A percentile compares a stretch with the other conserved stretches of the same genome.
Conservation (phyloP, 1,140 invertebrate genomes). For the Caenorhabditis tropicalis region DNA sequence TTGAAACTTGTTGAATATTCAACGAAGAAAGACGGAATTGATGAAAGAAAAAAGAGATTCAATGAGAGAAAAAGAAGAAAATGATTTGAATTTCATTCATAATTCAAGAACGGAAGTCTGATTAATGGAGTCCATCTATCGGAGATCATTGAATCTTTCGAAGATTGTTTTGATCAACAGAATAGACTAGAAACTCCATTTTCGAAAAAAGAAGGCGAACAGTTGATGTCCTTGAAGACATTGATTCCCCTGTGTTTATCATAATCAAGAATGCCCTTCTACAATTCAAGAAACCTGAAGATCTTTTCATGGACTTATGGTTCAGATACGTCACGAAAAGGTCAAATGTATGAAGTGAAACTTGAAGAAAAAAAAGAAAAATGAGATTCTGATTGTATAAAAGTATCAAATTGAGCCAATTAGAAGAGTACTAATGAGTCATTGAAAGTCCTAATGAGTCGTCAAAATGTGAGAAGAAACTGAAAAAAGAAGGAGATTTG, state of each 20-base stretch:
- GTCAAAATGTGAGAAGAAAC: neutral
- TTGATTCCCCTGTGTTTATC: too few relatives aligned
- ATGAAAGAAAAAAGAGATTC: neutral
- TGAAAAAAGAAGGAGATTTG: neutral
- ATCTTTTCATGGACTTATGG: too few relatives aligned
- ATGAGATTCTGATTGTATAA: neutral
- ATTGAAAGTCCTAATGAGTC: neutral
- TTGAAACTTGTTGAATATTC: constrained; percentile 42
- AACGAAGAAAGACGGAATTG: neutral
- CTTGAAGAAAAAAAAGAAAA: neutral
- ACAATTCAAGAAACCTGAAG: too few relatives aligned
- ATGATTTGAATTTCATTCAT: too few relatives aligned
- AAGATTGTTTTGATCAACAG: too few relatives aligned
- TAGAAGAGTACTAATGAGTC: neutral
- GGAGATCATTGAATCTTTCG: too few relatives aligned
- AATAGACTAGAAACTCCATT: too few relatives aligned
- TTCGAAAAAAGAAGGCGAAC: too few relatives aligned
- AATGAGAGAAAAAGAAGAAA: neutral
- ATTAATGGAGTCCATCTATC: too few relatives aligned
- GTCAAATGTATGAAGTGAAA: neutral
- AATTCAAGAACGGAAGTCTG: too few relatives aligned
- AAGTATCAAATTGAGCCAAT: constrained; percentile 25
- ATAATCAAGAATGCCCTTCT: too few relatives aligned
- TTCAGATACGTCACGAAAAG: neutral
- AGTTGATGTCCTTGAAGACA: too few relatives aligned